Conservation (phyloP, 2,797 vertebrate species). For the Cryptoprocta ferox region DNA sequence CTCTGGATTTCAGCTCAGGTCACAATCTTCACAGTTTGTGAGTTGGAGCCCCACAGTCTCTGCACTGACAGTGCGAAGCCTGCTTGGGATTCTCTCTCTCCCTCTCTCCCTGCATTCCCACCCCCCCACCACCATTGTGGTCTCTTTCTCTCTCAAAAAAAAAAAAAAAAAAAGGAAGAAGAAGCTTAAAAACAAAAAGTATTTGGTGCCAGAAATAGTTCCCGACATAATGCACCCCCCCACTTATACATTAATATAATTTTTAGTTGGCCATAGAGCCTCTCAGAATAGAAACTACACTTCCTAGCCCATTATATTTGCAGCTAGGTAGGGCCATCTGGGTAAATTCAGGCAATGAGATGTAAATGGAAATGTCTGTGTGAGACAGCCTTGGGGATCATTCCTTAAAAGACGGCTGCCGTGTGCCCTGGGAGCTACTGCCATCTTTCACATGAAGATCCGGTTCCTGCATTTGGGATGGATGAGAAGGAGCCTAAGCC, state of each 20-base stretch:
- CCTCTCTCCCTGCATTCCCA: too few relatives aligned
- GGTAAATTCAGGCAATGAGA: neutral
- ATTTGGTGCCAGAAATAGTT: neutral
- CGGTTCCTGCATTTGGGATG: too few relatives aligned
- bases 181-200: neutral
- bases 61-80: too few relatives aligned
- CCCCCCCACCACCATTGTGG: too few relatives aligned
- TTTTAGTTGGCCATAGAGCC: neutral
- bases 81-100: too few relatives aligned
- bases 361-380: neutral
- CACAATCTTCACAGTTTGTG: too few relatives aligned
- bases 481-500: neutral
- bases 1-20: too few relatives aligned
- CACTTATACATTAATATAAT: neutral
- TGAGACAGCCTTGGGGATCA: neutral
- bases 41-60: too few relatives aligned
- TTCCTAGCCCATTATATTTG: neutral
- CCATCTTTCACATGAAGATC: neutral
- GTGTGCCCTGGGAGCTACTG: neutral
- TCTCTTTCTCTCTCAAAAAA: too few relatives aligned
- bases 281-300: neutral
- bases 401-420: neutral
- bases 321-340: neutral
- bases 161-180: too few relatives aligned
- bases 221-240: neutral